A percentile compares a stretch with the other conserved stretches of the same genome.
phyloP scores from a whole-genome alignment of 2,113 vertebrate species.

The Nycticebus coucang region DNA sequence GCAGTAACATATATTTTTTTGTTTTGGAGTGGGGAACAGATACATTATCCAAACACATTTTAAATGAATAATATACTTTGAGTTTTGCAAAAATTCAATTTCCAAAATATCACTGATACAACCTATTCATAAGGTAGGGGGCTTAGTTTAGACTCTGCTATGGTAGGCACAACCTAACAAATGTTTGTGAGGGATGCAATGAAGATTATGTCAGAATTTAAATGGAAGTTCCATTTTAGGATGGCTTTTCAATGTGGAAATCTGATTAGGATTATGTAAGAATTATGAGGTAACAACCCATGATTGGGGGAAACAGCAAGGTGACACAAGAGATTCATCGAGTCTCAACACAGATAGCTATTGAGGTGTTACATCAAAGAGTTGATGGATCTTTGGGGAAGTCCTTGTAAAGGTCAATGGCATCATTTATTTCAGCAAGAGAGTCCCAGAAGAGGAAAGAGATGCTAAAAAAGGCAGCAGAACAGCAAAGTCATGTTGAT shows the following conservation, averaged over 20 bases:
- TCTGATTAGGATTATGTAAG: neutral
- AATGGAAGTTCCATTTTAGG: neutral
- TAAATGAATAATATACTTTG: neutral
- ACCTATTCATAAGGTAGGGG: neutral
- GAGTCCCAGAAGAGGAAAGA: neutral
- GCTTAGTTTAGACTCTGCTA: neutral
- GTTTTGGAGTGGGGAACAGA: fast-evolving
- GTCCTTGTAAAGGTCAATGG: neutral
- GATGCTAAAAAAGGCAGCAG: neutral
- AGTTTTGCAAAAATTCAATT: neutral
- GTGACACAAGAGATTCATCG: neutral
- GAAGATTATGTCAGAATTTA: neutral
- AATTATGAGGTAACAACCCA: neutral
- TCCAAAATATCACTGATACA: neutral
- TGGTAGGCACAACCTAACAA: neutral
- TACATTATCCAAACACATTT: neutral
- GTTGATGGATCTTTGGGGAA: neutral
- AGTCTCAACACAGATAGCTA: neutral
- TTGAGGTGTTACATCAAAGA: neutral
- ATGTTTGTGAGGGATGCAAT: neutral
- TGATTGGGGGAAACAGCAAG: neutral
- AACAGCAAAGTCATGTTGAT: neutral
- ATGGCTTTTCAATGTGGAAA: neutral
- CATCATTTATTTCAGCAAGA: neutral
- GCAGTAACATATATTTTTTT: neutral